Evolutionary conservation across 2,797 vertebrate genomes (phyloP).

Genomic region (Ctenosaura bakeri): DNA sequence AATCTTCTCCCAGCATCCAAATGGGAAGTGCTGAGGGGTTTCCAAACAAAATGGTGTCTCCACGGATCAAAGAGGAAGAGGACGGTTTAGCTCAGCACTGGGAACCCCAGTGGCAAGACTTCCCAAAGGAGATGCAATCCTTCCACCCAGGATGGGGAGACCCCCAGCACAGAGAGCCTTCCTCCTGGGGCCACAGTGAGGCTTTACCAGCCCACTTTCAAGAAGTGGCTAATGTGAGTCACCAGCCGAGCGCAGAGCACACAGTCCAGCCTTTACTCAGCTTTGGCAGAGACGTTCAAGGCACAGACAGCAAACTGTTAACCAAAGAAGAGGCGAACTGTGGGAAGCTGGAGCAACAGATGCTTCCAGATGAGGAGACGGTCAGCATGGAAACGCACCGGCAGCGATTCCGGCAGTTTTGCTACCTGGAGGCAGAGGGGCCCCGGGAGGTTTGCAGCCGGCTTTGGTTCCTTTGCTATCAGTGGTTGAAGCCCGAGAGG

Average conservation of each 20-base stretch:
- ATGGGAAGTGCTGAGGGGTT: neutral
- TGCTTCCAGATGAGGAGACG: neutral
- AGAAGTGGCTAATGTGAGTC: neutral
- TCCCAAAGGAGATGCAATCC: neutral
- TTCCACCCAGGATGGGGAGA: neutral
- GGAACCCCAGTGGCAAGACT: neutral
- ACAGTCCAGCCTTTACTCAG: neutral
- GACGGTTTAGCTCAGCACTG: neutral
- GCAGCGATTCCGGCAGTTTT: slow-evolving; percentile 10
- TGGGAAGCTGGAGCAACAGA: neutral
- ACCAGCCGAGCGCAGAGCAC: neutral
- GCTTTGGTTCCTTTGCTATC: slow-evolving; percentile 27
- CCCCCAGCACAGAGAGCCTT: neutral
- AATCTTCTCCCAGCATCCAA: neutral
- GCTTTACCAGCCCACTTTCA: neutral
- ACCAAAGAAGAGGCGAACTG: neutral
- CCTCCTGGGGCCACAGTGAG: neutral
- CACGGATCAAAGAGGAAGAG: slow-evolving; percentile 7
- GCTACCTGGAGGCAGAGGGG: slow-evolving; percentile 9
- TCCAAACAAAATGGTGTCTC: neutral
- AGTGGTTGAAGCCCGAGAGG: slow-evolving; percentile 20
- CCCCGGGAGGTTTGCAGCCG: slow-evolving; percentile 14
- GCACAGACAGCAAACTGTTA: neutral
- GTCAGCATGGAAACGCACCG: neutral
- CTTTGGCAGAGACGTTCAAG: neutral